A percentile compares a stretch with the other conserved stretches of the same genome.
Evolutionary conservation across 1,140 invertebrate genomes (phyloP).

Genomic region (Monochamus saltuarius): DNA sequence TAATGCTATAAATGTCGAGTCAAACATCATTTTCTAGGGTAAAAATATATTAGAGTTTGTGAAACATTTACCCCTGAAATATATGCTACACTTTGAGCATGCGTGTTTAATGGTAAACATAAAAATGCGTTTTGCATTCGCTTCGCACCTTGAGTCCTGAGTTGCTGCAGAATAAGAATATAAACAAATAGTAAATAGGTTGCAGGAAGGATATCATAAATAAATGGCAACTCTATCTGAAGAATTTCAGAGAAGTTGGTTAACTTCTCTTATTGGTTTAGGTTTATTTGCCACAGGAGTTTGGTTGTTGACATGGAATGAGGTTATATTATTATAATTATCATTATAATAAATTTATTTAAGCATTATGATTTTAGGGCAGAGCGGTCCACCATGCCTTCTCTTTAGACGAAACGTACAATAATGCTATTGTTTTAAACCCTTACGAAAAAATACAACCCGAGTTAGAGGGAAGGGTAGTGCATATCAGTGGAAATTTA

Average conservation of each 20-base stretch:
- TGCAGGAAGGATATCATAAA: background rate
- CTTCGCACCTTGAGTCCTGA: too few species aligned
- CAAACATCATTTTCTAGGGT: conserved; percentile 1
- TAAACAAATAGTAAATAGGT: too few species aligned
- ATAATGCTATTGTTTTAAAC: conserved; percentile 60
- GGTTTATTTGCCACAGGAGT: conserved; percentile 59
- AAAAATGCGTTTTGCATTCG: background rate
- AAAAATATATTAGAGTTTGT: background rate
- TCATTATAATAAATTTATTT: background rate
- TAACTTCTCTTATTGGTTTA: conserved; percentile 62
- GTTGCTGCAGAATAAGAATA: too few species aligned
- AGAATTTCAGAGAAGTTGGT: conserved; percentile 64
- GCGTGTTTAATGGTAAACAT: conserved; percentile 19
- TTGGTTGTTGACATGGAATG: conserved; percentile 72
- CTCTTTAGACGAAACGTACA: conserved; percentile 70
- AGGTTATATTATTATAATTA: conserved; percentile 55
- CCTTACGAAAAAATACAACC: conserved; percentile 57
- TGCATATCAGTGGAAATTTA: conserved; percentile 74
- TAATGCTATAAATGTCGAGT: too few species aligned
- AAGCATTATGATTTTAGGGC: conserved; percentile 55
- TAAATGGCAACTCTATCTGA: conserved; percentile 53
- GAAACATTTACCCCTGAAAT: conserved; percentile 18
- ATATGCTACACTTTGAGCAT: conserved; percentile 25
- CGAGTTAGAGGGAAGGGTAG: conserved; percentile 71
- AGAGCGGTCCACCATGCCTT: conserved; percentile 68